These are phyloP conservation scores for Pachypanchax playfairii DNA, from an alignment of 2,113 vertebrate species.

Conservation along the genomic window DNA sequence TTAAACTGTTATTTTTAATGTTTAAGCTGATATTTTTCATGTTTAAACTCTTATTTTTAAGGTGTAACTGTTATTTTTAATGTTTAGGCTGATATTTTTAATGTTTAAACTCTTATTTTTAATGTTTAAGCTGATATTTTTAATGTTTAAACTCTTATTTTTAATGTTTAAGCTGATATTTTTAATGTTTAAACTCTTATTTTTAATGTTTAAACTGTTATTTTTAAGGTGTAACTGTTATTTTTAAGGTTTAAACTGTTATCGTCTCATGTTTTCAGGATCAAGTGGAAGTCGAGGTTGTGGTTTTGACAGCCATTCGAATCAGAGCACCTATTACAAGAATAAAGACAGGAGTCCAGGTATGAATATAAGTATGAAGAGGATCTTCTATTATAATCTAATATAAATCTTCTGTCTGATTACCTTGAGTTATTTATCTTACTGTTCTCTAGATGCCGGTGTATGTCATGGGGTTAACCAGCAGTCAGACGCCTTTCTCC, in stretches of 20 bases:
- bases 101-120: too few species aligned
- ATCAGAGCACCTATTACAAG: constrained; percentile 90
- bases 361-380: too few species aligned
- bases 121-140: too few species aligned
- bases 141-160: too few species aligned
- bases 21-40: too few species aligned
- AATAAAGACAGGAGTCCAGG: constrained; percentile 89
- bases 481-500: constrained; percentile 91
- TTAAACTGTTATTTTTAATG: too few species aligned
- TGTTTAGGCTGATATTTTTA: too few species aligned
- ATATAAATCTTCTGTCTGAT: too few species aligned
- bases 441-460: constrained; percentile 83
- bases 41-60: neutral
- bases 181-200: too few species aligned
- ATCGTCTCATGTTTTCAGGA: constrained; percentile 86
- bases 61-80: neutral
- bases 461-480: constrained; percentile 91
- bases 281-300: constrained; percentile 90
- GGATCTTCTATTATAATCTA: too few species aligned
- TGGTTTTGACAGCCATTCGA: constrained; percentile 86
- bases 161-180: too few species aligned
- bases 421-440: constrained; percentile 6
- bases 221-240: neutral
- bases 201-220: neutral
- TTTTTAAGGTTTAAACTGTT: too few species aligned